Evolutionary conservation across 2,888 invertebrate species (phyloP).

Genomic region (Athalia cordata): DNA sequence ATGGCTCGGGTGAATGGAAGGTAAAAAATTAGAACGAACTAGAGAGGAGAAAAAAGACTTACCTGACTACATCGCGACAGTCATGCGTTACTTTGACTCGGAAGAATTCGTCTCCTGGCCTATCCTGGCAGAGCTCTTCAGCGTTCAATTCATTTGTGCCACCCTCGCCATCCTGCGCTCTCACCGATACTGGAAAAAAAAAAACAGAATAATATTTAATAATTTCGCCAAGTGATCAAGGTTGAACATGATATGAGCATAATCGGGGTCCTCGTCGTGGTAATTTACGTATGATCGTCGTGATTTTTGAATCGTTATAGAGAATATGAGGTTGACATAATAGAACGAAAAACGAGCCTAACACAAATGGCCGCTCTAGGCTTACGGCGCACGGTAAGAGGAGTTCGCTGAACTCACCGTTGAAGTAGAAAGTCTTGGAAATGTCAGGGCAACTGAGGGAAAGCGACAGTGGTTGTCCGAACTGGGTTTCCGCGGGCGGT

Average conservation of each 20-base stretch:
- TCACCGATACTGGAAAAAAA: constrained; percentile 67
- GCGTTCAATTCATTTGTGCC: constrained; percentile 78
- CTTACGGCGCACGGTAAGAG: constrained; percentile 14
- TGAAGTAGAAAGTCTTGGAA: constrained; percentile 72
- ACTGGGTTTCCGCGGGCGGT: constrained; percentile 53
- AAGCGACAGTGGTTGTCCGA: constrained; percentile 66
- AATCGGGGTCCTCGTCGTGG: no score
- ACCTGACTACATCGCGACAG: constrained; percentile 96
- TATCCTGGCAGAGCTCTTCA: constrained; percentile 90
- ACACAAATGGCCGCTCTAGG: not conserved
- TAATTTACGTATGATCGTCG: no score
- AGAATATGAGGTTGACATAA: not conserved
- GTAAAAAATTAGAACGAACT: not conserved
- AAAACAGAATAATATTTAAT: constrained; percentile 14
- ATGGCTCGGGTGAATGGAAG: not conserved
- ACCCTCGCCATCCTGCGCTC: constrained; percentile 83
- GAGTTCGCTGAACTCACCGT: constrained; percentile 66
- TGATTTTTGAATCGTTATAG: no score
- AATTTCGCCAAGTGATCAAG: no score
- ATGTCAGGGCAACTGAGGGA: constrained; percentile 69
- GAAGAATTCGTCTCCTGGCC: constrained; percentile 95
- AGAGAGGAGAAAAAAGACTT: constrained; percentile 64
- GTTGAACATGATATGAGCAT: not conserved
- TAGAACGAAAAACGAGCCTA: constrained; percentile 3
- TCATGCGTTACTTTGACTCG: constrained; percentile 88